Conservation (phyloP, 2,113 vertebrate species). For the Sclerurus mexicanus region DNA sequence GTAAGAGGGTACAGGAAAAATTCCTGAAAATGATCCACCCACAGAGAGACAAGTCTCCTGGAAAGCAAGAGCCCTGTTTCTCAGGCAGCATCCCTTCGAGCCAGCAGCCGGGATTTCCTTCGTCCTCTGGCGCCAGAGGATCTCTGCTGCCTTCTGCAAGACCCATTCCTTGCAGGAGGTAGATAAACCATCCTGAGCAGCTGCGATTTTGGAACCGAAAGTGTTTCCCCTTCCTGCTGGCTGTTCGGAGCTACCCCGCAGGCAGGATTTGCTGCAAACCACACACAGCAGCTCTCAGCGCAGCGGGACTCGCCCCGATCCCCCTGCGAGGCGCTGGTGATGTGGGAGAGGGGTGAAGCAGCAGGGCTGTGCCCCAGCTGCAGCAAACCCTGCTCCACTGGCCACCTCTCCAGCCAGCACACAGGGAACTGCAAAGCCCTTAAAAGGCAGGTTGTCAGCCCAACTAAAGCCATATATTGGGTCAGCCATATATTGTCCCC, state of each 20-base stretch:
- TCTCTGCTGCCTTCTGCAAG: constrained; percentile 27
- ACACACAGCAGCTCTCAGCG: background rate
- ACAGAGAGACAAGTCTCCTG: background rate
- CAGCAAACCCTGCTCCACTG: background rate
- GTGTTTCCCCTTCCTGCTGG: constrained; percentile 56
- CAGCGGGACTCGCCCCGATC: background rate
- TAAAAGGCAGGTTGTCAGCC: background rate
- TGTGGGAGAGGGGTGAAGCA: rapidly evolving
- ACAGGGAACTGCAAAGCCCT: background rate
- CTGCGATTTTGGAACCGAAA: constrained; percentile 24
- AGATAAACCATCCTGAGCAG: constrained; percentile 30
- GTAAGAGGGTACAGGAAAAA: background rate
- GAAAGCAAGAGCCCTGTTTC: background rate
- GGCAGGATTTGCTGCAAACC: background rate
- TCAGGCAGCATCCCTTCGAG: background rate
- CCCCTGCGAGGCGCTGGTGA: background rate
- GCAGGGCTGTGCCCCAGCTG: background rate
- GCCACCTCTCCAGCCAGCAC: background rate
- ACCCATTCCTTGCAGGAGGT: constrained; percentile 7
- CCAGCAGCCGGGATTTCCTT: constrained; percentile 41
- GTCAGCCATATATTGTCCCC: background rate
- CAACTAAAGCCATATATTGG: background rate
- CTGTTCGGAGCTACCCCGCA: background rate
- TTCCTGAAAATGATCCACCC: background rate
- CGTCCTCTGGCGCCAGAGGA: background rate